Percentiles rank a stretch among this genome's conserved stretches.
phyloP scores from a whole-genome alignment of 2,797 vertebrate species.

The Graptemys geographica region DNA sequence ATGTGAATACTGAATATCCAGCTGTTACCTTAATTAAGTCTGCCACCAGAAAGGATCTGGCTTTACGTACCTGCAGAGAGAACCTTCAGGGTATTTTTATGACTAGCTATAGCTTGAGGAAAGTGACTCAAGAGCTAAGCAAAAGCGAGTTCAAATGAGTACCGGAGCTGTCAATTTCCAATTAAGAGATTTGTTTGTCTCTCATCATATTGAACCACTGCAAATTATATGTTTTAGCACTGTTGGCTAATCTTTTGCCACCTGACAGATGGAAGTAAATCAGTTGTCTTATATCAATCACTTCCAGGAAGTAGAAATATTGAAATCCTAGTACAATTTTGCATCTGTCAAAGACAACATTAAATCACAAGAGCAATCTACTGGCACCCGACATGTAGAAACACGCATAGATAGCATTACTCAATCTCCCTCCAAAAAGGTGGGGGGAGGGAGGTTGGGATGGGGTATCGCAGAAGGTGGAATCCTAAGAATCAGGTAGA shows the following conservation, averaged over 20 bases:
- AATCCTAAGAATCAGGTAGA: neutral
- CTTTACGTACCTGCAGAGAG: conserved; percentile 78
- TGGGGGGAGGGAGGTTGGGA: no score
- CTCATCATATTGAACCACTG: conserved; percentile 64
- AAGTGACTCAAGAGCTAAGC: conserved; percentile 63
- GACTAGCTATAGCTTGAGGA: conserved; percentile 67
- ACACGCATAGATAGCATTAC: neutral
- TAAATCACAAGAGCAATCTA: conserved; percentile 31
- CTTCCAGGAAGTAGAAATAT: conserved; percentile 64
- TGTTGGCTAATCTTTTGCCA: conserved; percentile 75
- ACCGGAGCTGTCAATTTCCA: conserved; percentile 76
- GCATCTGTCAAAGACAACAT: conserved; percentile 41
- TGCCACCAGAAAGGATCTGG: conserved; percentile 77
- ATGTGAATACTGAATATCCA: conserved; percentile 73
- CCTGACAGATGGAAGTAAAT: conserved; percentile 74
- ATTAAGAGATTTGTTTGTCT: conserved; percentile 74
- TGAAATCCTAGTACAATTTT: conserved; percentile 62
- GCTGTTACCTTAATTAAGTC: conserved; percentile 80
- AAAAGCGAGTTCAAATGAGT: conserved; percentile 63
- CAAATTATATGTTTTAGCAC: conserved; percentile 71
- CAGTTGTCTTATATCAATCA: conserved; percentile 63
- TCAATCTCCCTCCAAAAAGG: neutral
- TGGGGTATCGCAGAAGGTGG: neutral
- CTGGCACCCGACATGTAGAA: conserved; percentile 27
- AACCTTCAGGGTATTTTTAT: conserved; percentile 75